Base-by-base conservation (phyloP, 2,888 invertebrate species). In the Bugula neritina region DNA sequence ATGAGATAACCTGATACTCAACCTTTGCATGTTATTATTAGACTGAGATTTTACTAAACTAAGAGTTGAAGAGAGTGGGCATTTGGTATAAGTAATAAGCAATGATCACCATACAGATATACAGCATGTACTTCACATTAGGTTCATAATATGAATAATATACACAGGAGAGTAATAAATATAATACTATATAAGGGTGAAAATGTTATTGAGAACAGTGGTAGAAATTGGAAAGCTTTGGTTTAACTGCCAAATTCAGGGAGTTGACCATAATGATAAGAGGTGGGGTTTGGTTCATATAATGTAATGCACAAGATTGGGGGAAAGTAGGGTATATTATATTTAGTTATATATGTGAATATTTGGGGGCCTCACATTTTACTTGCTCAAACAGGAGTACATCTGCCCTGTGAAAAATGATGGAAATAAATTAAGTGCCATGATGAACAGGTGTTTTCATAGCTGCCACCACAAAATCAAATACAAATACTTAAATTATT, bases 321-420 rank as follows among this genome's bases (percentile, higher is more conserved):
- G 63, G 63, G 63, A 63, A 63, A 63, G 63, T 57, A 31, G 63
- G 63, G 63, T 63, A 34, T 63, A 63, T 25, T 29, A 34, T 63
- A 31, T n/a, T n/a, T 43, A 43, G 43, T 43, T 43, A 43, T 43
- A 17, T 43, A 43, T n/a, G 17, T 43, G 43, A 10, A 43, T 43
- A 43, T 13, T 63, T n/a, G n/a, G n/a, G 63, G 63, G 63, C 63
- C 63, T 63, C 63, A 63, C 63, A 63, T 63, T 63, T 31, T 63
- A 63, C 63, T 63, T 63, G 63, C 63, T 63, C 31, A 43, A 43
- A 31, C 63, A 63, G 27, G 63, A 34, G 27, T 27, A 31, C 63
- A 34, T 63, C 63, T 25, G 63, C 63, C 63, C 63, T 63, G 63
- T 31, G 63, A 63, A 63, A 63, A n/a, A 63, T n/a, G 29, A 43